Evolutionary conservation across 2,888 invertebrate genomes (phyloP), one percentile per base, ranked within the genome.

Genomic region (Phengaris arion): DNA sequence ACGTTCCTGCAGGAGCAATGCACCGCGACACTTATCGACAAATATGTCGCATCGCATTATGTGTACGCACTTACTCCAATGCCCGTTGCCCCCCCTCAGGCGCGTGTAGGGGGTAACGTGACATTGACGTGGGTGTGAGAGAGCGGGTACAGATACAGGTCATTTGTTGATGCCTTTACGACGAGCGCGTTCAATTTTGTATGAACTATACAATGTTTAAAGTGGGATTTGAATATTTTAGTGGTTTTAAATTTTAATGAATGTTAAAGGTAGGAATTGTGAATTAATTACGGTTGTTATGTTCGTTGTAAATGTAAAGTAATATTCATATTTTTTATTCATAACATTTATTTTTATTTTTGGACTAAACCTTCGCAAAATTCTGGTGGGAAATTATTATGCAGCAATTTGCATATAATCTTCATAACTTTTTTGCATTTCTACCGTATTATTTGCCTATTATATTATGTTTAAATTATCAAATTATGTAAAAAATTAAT

Each of bases 41-140:
- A 35, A 35, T 64, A 64, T 64, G 35, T 6, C 35, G 13, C 35
- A 15, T 35, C 35, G 35, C 64, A 35, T 15, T 45, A 13, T 35
- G 13, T 35, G 35, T 52, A 7, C 10, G 10, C 35, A 35, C 87
- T 89, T 87, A 85, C 88, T 87, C 86, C 84, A 89, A 88, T 89
- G 91, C 90, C 92, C 90, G 85, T 35, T 48, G 48, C 48, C 7
- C 48, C 48, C 81, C 81, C 80, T 77, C 77, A 57, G 55, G 74
- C 55, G 76, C 77, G 68, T 77, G 77, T 52, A 68, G 54, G 82
- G 82, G 83, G 80, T 78, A 79, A 68, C 77, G 78, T 82, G 85
- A 83, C 85, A 86, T 85, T 87, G 87, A 85, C 85, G 85, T 84
- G 85, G 83, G 86, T 85, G 83, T 85, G 87, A 86, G 87, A 86